These are phyloP conservation scores for Sitta carolinensis DNA, from an alignment of 2,797 vertebrate genomes.

Conservation along the genomic window DNA sequence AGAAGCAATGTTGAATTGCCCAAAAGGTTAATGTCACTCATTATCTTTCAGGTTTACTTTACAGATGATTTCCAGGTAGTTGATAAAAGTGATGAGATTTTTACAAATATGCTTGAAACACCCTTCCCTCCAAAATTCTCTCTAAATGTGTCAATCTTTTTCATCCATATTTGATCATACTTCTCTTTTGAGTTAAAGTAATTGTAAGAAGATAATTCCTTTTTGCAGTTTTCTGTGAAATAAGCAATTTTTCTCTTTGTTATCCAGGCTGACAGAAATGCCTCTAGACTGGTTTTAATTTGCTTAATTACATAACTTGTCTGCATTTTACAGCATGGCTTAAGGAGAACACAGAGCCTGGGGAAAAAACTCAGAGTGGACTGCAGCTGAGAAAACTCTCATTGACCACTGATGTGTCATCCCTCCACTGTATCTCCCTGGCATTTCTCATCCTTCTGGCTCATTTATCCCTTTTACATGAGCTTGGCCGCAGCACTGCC, in stretches of 20 bases:
- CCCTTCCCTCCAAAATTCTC: background rate
- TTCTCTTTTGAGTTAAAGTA: background rate
- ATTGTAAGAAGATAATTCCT: background rate
- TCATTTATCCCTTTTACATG: background rate
- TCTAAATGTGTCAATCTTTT: background rate
- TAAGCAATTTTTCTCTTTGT: background rate
- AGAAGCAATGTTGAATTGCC: background rate
- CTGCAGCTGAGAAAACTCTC: background rate
- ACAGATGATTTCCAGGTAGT: background rate
- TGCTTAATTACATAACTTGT: background rate
- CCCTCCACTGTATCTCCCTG: background rate
- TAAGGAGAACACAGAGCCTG: background rate
- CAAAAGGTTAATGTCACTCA: background rate
- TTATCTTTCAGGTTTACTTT: background rate
- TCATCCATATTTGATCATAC: background rate
- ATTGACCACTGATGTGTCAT: background rate
- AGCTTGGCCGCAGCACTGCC: background rate
- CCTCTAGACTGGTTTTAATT: constrained; percentile 3
- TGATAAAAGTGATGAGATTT: background rate
- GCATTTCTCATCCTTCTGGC: background rate
- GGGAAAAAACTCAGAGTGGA: background rate
- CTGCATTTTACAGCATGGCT: background rate
- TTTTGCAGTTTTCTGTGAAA: background rate
- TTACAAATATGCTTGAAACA: background rate
- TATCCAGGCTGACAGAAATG: background rate